Conservation (phyloP, 2,888 invertebrate species). For the Coelogynopora nodosa region DNA sequence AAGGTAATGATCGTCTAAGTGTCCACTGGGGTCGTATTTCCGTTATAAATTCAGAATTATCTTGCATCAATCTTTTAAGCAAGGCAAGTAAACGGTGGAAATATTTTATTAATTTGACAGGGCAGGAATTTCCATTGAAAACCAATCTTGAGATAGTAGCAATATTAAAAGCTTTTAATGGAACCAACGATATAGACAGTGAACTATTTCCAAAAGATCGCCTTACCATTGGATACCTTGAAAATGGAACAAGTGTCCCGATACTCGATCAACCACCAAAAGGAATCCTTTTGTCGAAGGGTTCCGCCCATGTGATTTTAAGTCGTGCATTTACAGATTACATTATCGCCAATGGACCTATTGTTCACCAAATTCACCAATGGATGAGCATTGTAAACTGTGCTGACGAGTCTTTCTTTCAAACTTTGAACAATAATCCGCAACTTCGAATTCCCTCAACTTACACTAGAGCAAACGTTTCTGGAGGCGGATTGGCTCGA, state of each 20-base stretch:
- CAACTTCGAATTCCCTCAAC: not conserved
- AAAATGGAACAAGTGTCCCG: not conserved
- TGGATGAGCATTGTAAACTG: not conserved
- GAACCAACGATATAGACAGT: slow-evolving; percentile 6
- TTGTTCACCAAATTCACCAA: not conserved
- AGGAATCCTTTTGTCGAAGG: not conserved
- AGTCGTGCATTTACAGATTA: not conserved
- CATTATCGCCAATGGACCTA: not conserved
- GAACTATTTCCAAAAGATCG: not conserved
- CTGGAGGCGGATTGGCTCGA: not conserved
- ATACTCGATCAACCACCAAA: not conserved
- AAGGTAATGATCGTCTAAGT: slow-evolving; percentile 48
- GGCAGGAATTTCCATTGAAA: slow-evolving; percentile 47
- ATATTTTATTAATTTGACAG: slow-evolving; percentile 48
- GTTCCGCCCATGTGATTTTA: not conserved
- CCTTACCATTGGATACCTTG: not conserved
- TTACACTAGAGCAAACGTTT: not conserved
- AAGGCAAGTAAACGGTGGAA: slow-evolving; percentile 40
- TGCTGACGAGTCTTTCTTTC: not conserved
- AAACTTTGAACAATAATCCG: not conserved
- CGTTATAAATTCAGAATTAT: slow-evolving; percentile 44
- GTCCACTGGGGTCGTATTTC: slow-evolving; percentile 48
- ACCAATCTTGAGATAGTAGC: not conserved
- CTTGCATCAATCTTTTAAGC: slow-evolving; percentile 40
- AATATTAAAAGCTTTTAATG: not conserved